These are phyloP conservation scores for Tethya wilhelma DNA, from an alignment of 37 sponge, comb jelly and placozoan species.

Conservation along the genomic window DNA sequence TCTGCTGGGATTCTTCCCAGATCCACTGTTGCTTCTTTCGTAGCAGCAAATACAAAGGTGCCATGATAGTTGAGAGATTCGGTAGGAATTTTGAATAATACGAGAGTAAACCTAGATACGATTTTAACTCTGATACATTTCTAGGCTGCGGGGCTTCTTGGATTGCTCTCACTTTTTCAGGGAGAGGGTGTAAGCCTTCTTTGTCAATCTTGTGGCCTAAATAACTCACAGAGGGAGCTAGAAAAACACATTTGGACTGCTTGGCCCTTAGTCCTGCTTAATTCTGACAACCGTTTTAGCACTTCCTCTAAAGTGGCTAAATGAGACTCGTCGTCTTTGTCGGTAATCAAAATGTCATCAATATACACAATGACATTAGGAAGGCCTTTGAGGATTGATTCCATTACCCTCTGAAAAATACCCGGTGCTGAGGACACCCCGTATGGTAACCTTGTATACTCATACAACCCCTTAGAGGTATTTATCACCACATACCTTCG, in stretches of 20 bases:
- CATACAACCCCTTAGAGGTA: not conserved
- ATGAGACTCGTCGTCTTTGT: not conserved
- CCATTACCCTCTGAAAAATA: not conserved
- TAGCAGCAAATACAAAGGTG: not conserved
- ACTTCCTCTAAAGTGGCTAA: not conserved
- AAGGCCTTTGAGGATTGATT: not conserved
- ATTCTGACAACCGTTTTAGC: not conserved
- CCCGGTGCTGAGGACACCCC: not conserved
- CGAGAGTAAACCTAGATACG: not conserved
- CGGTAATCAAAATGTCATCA: not conserved
- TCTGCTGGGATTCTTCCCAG: not conserved
- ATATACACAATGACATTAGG: not conserved
- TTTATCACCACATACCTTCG: not conserved
- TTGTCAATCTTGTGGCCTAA: too few relatives aligned
- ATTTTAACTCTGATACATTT: conserved; percentile 16
- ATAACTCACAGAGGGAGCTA: too few relatives aligned
- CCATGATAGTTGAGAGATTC: conserved; percentile 6
- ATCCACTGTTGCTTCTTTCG: conserved; percentile 1
- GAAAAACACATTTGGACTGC: too few relatives aligned
- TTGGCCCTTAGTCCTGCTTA: not conserved
- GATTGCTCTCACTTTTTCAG: conserved; percentile 3
- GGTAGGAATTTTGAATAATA: conserved; percentile 12
- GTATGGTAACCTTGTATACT: not conserved
- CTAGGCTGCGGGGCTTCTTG: conserved; percentile 6
- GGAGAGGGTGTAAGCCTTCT: not conserved